phyloP scores from a whole-genome alignment of 2,113 vertebrate genomes.

The Connochaetes taurinus region DNA sequence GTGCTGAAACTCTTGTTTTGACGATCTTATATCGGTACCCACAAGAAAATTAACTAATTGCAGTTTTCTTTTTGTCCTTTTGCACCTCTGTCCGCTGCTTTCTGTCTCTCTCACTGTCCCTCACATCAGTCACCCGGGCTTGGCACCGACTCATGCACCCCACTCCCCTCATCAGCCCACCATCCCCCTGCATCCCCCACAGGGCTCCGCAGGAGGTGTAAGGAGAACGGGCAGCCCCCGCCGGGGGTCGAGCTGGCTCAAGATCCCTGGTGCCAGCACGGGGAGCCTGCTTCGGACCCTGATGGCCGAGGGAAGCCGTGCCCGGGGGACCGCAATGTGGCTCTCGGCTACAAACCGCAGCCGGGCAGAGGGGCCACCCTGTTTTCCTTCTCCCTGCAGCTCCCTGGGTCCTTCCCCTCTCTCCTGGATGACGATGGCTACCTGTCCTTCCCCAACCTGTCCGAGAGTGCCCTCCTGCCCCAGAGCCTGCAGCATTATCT shows the following conservation, averaged over 20 bases:
- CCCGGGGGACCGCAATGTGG: constrained; percentile 82
- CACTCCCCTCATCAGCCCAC: constrained; percentile 82
- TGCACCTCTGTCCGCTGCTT: constrained; percentile 84
- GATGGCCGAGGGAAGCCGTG: constrained; percentile 83
- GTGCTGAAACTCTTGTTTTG: constrained; percentile 73
- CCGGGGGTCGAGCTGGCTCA: constrained; percentile 75
- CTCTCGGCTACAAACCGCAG: constrained; percentile 86
- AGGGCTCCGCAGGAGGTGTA: constrained; percentile 89
- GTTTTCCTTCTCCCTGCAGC: constrained; percentile 99
- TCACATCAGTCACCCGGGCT: constrained; percentile 81
- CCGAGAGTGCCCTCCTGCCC: constrained; percentile 91
- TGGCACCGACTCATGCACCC: constrained; percentile 80
- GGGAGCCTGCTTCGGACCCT: constrained; percentile 76
- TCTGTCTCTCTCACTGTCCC: constrained; percentile 70
- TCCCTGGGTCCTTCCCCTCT: constrained; percentile 91
- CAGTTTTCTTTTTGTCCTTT: constrained; percentile 94
- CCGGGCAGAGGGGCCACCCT: constrained; percentile 85
- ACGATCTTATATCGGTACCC: constrained; percentile 67
- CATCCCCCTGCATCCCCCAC: constrained; percentile 82
- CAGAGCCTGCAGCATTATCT: constrained; percentile 92
- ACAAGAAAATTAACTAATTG: constrained; percentile 91
- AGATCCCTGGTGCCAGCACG: constrained; percentile 49
- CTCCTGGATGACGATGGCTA: constrained; percentile 96
- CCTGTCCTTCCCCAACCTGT: constrained; percentile 93
- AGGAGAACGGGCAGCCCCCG: constrained; percentile 82